Evolutionary conservation across 2,113 vertebrate species (phyloP).

Genomic region (Zosterops pallidus): DNA sequence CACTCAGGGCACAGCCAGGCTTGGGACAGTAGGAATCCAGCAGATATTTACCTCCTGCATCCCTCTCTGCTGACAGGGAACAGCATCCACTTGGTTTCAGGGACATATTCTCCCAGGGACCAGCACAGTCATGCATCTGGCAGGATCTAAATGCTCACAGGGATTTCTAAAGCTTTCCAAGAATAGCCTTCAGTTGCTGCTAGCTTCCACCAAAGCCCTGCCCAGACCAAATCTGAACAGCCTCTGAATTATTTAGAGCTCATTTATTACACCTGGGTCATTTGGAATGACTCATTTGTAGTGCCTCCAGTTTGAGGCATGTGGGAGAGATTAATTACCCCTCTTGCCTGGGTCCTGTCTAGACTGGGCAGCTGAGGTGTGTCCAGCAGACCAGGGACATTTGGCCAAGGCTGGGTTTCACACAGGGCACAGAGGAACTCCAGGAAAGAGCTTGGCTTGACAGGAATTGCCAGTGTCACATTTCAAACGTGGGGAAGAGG

Average conservation of each 20-base stretch:
- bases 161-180: neutral
- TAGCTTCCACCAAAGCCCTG: neutral
- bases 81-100: neutral
- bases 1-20: neutral
- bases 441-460: neutral
- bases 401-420: neutral
- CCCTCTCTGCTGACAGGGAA: neutral
- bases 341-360: neutral
- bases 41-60: neutral
- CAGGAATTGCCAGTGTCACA: neutral
- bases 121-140: neutral
- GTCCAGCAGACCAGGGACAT: neutral
- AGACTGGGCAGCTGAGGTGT: neutral
- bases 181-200: neutral
- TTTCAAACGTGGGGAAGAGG: neutral
- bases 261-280: slow-evolving; percentile 33
- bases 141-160: neutral
- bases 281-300: slow-evolving; percentile 10
- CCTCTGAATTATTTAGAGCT: slow-evolving; percentile 29
- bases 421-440: neutral
- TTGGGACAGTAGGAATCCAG: neutral
- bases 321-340: neutral
- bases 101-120: neutral
- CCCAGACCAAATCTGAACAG: slow-evolving; percentile 1
- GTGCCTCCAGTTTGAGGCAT: neutral